Conservation (phyloP, 1,140 invertebrate genomes). For the Trichonephila clavata region DNA sequence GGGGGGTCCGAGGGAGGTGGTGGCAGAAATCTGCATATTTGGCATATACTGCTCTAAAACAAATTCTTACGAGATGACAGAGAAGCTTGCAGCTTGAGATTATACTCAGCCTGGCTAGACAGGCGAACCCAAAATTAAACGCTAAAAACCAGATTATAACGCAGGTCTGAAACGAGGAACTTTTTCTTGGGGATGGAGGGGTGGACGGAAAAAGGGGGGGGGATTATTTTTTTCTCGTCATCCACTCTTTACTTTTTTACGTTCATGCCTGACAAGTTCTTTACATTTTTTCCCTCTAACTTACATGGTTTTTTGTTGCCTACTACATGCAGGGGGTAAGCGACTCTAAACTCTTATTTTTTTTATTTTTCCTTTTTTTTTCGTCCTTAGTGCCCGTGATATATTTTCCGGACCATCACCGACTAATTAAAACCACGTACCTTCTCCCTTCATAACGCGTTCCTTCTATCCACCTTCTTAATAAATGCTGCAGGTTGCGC, state of each 20-base stretch:
- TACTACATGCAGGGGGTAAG: background rate
- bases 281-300: background rate
- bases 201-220: no score
- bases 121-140: conserved; percentile 70
- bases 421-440: conserved; percentile 74
- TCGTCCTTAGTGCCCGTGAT: conserved; percentile 54
- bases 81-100: conserved; percentile 21
- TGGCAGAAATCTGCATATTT: conserved; percentile 69
- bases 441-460: conserved; percentile 60
- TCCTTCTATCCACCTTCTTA: background rate
- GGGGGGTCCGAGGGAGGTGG: background rate
- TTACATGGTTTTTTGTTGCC: conserved; percentile 44
- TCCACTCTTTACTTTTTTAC: conserved; percentile 17
- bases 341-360: conserved; percentile 7
- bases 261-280: conserved; percentile 52
- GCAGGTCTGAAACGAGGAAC: conserved; percentile 46
- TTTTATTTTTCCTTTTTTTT: conserved; percentile 12
- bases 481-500: conserved; percentile 23
- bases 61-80: conserved; percentile 72
- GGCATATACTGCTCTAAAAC: conserved; percentile 67
- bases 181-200: background rate
- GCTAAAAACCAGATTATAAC: conserved; percentile 74
- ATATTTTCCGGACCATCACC: conserved; percentile 66
- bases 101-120: conserved; percentile 42
- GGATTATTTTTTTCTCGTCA: background rate